A percentile compares a stretch with the other conserved stretches of the same genome.
Conservation (phyloP, 2,113 vertebrate genomes). For the Odocoileus virginianus region DNA sequence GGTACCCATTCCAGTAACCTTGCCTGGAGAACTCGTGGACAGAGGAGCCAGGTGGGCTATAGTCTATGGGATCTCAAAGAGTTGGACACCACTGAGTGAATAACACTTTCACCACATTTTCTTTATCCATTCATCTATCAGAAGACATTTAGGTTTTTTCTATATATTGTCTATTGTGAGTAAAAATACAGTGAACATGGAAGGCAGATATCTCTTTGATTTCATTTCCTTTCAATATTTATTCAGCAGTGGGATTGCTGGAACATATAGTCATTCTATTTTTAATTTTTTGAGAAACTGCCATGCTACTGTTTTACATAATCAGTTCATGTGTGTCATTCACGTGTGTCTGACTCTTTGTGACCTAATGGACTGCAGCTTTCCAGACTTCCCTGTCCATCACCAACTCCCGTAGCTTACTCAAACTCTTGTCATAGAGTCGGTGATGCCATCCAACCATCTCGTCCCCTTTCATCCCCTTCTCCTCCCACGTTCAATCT, state of each 20-base stretch:
- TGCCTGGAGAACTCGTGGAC: neutral
- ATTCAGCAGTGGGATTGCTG: neutral
- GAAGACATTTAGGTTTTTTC: neutral
- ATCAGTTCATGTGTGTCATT: neutral
- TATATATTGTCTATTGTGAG: neutral
- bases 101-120: neutral
- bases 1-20: neutral
- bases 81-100: neutral
- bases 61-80: neutral
- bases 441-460: neutral
- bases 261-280: neutral
- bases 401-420: neutral
- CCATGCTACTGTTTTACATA: neutral
- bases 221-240: neutral
- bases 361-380: neutral
- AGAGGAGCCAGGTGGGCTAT: neutral
- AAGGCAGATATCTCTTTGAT: neutral
- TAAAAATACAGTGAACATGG: neutral
- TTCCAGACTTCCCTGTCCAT: neutral
- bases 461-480: neutral
- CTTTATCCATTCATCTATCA: neutral
- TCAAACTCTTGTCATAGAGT: neutral
- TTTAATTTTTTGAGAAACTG: neutral
- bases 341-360: accelerated
- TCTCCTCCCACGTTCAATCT: neutral